A percentile compares a stretch with the other conserved stretches of the same genome.
Conservation (phyloP, 2,797 vertebrate genomes). For the Petrocephalus sullivani region DNA sequence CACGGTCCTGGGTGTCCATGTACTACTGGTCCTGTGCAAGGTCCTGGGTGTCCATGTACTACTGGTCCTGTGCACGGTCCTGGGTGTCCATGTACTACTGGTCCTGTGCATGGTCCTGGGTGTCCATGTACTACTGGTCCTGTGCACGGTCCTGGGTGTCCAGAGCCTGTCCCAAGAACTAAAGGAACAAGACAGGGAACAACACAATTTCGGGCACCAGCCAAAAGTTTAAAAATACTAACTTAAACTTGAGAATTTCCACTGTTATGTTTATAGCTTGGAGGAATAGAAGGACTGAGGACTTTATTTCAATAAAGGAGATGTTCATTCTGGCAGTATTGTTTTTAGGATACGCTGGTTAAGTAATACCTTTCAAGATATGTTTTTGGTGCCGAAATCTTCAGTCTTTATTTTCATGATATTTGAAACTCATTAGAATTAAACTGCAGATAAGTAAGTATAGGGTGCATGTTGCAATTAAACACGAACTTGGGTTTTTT, state of each 20-base stretch:
- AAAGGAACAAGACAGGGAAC: not conserved
- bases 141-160: not conserved
- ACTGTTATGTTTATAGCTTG: not conserved
- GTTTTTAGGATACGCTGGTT: not conserved
- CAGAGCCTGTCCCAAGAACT: not conserved
- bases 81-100: too few species aligned
- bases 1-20: too few species aligned
- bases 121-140: not conserved
- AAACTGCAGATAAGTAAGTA: not conserved
- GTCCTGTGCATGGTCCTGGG: too few species aligned
- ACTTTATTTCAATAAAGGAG: not conserved
- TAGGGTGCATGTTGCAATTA: not conserved
- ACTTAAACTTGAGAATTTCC: not conserved
- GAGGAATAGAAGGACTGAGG: not conserved
- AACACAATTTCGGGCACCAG: not conserved
- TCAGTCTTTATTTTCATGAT: not conserved
- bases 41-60: too few species aligned
- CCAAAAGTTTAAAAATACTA: not conserved
- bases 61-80: too few species aligned
- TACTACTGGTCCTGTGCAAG: too few species aligned
- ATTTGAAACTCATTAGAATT: not conserved
- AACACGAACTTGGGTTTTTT: not conserved
- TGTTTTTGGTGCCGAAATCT: not conserved
- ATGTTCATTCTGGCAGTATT: not conserved
- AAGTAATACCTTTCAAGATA: not conserved